These are phyloP conservation scores for Taeniopygia guttata DNA, from an alignment of 2,797 vertebrate genomes.

Conservation along the genomic window DNA sequence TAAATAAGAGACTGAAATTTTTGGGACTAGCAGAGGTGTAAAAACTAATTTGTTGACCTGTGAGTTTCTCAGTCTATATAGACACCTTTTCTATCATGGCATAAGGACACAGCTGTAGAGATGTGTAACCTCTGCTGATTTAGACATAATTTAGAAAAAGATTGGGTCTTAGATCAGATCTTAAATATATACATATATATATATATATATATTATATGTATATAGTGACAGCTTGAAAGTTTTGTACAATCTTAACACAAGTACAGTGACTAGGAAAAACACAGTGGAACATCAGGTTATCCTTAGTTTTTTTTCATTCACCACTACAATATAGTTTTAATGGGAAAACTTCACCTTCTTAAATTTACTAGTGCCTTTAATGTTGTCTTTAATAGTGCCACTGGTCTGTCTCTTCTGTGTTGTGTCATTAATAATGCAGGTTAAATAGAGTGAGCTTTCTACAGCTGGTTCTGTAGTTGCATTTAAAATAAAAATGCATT, in stretches of 20 bases:
- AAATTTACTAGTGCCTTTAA: not conserved
- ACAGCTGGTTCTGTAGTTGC: not conserved
- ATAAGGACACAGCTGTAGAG: not conserved
- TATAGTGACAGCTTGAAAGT: not conserved
- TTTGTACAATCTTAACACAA: not conserved
- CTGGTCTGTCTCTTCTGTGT: not conserved
- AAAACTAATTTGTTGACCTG: not conserved
- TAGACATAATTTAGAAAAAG: not conserved
- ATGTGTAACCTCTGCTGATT: not conserved
- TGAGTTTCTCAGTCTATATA: not conserved
- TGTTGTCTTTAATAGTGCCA: not conserved
- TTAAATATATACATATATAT: too few relatives aligned
- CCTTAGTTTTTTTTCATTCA: not conserved
- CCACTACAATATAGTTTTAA: not conserved
- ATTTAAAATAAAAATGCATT: not conserved
- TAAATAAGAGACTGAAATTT: not conserved
- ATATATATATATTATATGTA: fast-evolving
- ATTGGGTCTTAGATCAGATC: not conserved
- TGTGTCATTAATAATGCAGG: not conserved
- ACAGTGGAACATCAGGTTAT: not conserved
- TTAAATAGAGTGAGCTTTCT: not conserved
- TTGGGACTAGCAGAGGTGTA: not conserved
- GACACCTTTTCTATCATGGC: not conserved
- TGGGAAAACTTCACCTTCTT: not conserved
- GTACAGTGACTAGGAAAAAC: not conserved